These are phyloP conservation scores for Brachyhypopomus gauderio DNA, from an alignment of 2,113 vertebrate genomes.

Conservation along the genomic window DNA sequence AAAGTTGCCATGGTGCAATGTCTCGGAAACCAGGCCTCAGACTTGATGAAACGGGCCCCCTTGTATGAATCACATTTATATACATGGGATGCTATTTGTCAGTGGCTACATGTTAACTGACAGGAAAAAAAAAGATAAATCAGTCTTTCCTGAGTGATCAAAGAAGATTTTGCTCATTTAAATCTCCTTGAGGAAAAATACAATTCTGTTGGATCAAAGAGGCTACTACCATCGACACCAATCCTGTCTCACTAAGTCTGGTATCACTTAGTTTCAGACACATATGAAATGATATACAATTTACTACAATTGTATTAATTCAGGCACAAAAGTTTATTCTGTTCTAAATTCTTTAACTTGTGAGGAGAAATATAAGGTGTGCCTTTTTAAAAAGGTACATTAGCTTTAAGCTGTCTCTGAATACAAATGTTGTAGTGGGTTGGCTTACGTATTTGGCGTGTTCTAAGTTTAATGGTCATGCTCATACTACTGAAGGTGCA, in stretches of 20 bases:
- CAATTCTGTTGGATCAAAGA: neutral
- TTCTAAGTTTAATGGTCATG: neutral
- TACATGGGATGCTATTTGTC: constrained; percentile 16
- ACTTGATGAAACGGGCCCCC: neutral
- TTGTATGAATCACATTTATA: neutral
- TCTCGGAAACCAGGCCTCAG: neutral
- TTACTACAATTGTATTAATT: neutral
- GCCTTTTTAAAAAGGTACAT: neutral
- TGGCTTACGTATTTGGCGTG: neutral
- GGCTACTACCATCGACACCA: neutral
- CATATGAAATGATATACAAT: too few relatives aligned
- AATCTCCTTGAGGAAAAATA: neutral
- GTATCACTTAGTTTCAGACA: neutral
- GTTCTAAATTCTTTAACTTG: neutral
- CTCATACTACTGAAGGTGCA: neutral
- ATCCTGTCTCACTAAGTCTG: neutral
- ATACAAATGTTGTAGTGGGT: neutral
- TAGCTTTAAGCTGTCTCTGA: neutral
- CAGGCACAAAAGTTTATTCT: neutral
- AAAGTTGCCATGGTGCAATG: neutral
- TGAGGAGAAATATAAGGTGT: neutral
- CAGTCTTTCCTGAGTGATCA: neutral
- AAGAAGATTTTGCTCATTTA: neutral
- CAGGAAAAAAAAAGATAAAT: too few relatives aligned
- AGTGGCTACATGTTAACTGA: neutral